Evolutionary conservation across 1,140 invertebrate genomes (phyloP).

Genomic region (Drosophila lowei): DNA sequence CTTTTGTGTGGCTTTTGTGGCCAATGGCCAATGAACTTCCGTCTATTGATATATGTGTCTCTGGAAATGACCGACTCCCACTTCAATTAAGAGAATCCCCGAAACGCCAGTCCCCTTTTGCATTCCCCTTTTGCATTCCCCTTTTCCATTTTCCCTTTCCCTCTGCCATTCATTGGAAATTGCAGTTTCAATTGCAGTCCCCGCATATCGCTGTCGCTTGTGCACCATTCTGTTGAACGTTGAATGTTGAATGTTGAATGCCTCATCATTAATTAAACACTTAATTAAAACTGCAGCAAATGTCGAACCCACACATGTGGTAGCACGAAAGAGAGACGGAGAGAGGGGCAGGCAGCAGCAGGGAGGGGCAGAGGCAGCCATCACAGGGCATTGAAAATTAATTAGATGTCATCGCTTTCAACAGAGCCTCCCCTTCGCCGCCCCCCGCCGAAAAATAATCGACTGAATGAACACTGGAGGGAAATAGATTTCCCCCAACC

Average conservation of each 20-base stretch:
- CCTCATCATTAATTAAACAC: constrained; percentile 60
- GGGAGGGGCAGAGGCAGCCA: neutral
- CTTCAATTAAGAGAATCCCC: too few relatives aligned
- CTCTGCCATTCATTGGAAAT: constrained; percentile 24
- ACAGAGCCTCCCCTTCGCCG: constrained; percentile 6
- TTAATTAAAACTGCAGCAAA: constrained; percentile 59
- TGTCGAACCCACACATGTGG: constrained; percentile 21
- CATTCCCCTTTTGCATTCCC: neutral
- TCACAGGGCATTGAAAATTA: constrained; percentile 35
- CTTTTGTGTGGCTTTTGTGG: too few relatives aligned
- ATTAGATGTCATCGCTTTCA: constrained; percentile 58
- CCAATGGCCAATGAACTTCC: too few relatives aligned
- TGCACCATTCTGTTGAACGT: constrained; percentile 3
- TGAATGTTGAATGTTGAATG: constrained; percentile 20
- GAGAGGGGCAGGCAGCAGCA: neutral
- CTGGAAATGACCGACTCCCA: too few relatives aligned
- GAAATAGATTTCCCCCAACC: constrained; percentile 37
- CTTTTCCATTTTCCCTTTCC: neutral
- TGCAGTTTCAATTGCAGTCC: constrained; percentile 27
- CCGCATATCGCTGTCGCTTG: neutral
- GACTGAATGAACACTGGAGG: constrained; percentile 17
- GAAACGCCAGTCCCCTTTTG: neutral
- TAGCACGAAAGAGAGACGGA: neutral
- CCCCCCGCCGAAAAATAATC: constrained; percentile 11
- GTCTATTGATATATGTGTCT: too few relatives aligned